Evolutionary conservation across 2,888 invertebrate genomes (phyloP).

Genomic region (Mayetiola destructor): DNA sequence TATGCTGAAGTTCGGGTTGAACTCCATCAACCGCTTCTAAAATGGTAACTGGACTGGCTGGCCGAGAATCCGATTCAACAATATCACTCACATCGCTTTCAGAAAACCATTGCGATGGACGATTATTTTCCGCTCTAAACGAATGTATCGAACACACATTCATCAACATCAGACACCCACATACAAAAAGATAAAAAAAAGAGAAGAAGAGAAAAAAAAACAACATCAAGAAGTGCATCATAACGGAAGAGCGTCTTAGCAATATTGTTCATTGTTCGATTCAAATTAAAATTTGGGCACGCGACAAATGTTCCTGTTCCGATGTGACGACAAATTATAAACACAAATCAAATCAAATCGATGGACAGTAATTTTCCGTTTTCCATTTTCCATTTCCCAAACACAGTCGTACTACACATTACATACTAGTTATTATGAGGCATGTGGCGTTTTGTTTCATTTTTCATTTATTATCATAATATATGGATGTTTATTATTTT

Average conservation of each 20-base stretch:
- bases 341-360: too few relatives aligned
- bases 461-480: too few relatives aligned
- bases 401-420: too few relatives aligned
- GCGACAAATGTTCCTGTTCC: too few relatives aligned
- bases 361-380: too few relatives aligned
- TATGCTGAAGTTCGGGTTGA: slow-evolving; percentile 40
- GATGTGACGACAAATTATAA: not conserved
- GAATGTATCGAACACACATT: too few relatives aligned
- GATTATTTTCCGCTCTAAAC: slow-evolving; percentile 17
- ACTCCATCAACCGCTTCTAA: slow-evolving; percentile 37
- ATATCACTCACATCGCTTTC: slow-evolving; percentile 21
- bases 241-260: too few relatives aligned
- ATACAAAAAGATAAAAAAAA: not conserved
- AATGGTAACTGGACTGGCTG: slow-evolving; percentile 27
- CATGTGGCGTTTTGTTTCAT: too few relatives aligned
- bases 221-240: slow-evolving; percentile 9
- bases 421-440: too few relatives aligned
- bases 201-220: slow-evolving; percentile 8
- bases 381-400: too few relatives aligned
- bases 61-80: slow-evolving; percentile 24
- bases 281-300: slow-evolving; percentile 3
- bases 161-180: not conserved
- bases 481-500: too few relatives aligned
- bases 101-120: slow-evolving; percentile 11
- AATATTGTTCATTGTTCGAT: not conserved